Percentiles rank a stretch among this genome's conserved stretches.
phyloP scores from a whole-genome alignment of 2,888 invertebrate genomes.

The Erebia aethiops region DNA sequence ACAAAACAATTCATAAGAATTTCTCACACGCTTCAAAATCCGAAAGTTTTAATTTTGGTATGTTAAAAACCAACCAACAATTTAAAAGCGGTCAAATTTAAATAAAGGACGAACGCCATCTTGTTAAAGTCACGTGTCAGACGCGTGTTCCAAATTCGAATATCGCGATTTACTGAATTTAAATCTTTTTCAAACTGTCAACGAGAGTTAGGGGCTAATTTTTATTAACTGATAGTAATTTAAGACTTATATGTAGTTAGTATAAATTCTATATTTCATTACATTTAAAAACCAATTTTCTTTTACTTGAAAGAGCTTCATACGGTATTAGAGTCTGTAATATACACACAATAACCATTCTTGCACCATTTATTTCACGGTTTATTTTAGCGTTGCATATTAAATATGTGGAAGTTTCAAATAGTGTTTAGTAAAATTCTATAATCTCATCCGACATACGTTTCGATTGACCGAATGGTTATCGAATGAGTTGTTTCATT shows the following conservation, averaged over 20 bases:
- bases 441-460: constrained; percentile 26
- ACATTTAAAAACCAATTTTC: background rate
- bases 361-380: background rate
- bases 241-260: background rate
- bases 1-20: constrained; percentile 21
- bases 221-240: background rate
- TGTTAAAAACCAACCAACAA: constrained; percentile 59
- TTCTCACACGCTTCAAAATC: constrained; percentile 41
- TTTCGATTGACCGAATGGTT: constrained; percentile 38
- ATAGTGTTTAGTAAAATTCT: constrained; percentile 21
- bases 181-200: constrained; percentile 36
- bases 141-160: constrained; percentile 43
- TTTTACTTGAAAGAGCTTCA: background rate
- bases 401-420: constrained; percentile 2
- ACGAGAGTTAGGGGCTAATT: constrained; percentile 2
- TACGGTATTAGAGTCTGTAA: background rate
- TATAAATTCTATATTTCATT: constrained; percentile 9
- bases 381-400: background rate
- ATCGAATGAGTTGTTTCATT: constrained; percentile 40
- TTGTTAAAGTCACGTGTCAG: constrained; percentile 47
- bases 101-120: constrained; percentile 47
- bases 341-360: background rate
- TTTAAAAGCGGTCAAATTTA: constrained; percentile 51
- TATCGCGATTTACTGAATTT: constrained; percentile 42
- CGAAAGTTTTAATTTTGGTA: constrained; percentile 37